These are phyloP conservation scores for Silurus lanzhouensis DNA, from an alignment of 2,797 vertebrate species.

Conservation along the genomic window DNA sequence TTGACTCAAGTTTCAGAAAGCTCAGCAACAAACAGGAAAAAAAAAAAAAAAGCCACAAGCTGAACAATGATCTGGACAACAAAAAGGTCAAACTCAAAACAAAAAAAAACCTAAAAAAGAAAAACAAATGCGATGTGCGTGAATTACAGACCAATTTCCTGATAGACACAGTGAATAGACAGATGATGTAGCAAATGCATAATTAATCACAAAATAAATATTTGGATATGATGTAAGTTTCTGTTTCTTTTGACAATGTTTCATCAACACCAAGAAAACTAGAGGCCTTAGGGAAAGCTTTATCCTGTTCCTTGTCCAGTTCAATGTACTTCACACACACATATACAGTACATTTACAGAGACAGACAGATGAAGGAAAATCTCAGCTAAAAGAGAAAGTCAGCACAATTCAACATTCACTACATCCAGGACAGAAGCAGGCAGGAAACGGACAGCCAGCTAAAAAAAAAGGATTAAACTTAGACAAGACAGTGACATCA, in stretches of 20 bases:
- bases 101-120: not conserved
- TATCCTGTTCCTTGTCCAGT: conserved; percentile 60
- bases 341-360: conserved; percentile 37
- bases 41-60: conserved; percentile 48
- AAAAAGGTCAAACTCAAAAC: not conserved
- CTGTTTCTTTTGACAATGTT: not conserved
- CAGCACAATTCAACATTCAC: conserved; percentile 42
- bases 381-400: conserved; percentile 38
- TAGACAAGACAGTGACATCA: conserved; percentile 49
- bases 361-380: conserved; percentile 25
- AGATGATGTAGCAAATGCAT: not conserved
- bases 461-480: conserved; percentile 51
- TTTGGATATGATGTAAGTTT: not conserved
- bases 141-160: conserved; percentile 1
- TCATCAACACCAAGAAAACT: not conserved
- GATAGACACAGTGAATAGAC: not conserved
- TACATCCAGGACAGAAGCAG: conserved; percentile 63
- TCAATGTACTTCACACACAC: conserved; percentile 64
- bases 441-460: conserved; percentile 48
- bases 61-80: conserved; percentile 74
- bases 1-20: conserved; percentile 50
- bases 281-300: not conserved
- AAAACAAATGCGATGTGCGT: conserved; percentile 19
- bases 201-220: not conserved
- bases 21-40: conserved; percentile 45